These are phyloP conservation scores for Palythoa caribaeorum DNA, from an alignment of 92 coral and sea anemone genomes.

Conservation along the genomic window DNA sequence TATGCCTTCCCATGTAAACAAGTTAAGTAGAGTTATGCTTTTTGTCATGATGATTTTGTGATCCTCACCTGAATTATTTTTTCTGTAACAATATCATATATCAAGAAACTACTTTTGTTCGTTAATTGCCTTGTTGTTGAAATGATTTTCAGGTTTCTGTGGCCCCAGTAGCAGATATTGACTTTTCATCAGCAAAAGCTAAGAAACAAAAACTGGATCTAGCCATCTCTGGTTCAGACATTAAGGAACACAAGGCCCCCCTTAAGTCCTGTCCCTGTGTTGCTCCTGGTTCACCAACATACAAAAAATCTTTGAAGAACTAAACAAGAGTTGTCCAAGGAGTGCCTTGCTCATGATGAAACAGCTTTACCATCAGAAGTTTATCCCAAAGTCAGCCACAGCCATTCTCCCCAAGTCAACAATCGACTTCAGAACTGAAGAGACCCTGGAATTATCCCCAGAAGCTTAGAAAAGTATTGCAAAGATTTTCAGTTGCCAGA, in stretches of 20 bases:
- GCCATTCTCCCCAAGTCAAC: constrained; percentile 47
- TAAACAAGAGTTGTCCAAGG: constrained; percentile 29
- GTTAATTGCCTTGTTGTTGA: neutral
- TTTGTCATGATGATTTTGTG: neutral
- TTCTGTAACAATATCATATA: neutral
- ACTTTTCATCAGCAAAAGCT: constrained; percentile 50
- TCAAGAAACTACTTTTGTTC: neutral
- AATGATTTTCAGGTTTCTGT: neutral
- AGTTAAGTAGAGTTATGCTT: neutral
- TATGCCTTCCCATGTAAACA: neutral
- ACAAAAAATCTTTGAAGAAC: constrained; percentile 35
- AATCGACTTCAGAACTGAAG: constrained; percentile 40
- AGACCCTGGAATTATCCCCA: neutral
- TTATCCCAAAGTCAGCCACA: constrained; percentile 55
- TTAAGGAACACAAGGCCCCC: constrained; percentile 11
- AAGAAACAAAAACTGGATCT: constrained; percentile 48
- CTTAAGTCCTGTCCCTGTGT: constrained; percentile 28
- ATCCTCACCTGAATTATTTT: neutral
- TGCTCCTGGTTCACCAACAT: constrained; percentile 4
- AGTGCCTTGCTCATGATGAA: constrained; percentile 45
- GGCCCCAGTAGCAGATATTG: constrained; percentile 33
- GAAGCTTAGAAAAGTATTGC: constrained; percentile 25
- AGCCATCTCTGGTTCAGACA: constrained; percentile 37
- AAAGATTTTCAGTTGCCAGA: constrained; percentile 15
- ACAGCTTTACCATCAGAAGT: constrained; percentile 20